Base-by-base conservation (phyloP, 1,140 invertebrate species). In the Mercenaria mercenaria region DNA sequence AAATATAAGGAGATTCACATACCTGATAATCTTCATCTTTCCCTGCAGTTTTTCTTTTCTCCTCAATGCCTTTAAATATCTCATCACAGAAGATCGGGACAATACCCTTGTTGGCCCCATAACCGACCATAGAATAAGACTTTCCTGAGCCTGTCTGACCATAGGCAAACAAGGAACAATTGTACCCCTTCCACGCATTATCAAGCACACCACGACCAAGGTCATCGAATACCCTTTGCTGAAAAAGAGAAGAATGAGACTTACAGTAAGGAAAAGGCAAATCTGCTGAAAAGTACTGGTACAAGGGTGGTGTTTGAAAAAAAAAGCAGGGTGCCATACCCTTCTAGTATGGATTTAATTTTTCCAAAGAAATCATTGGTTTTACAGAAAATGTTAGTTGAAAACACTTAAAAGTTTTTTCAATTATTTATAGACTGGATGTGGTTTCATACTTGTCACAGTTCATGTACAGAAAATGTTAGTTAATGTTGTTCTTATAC, bases 11-110 rank as follows among this genome's bases (percentile, higher is more conserved):
- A n/a, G n/a, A n/a, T n/a, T n/a, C n/a, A 47, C 15, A 47, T 80
- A 95, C 95, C 93, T 95, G 94, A 91, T 94, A 96, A 79, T 96
- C 95, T 80, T 95, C 94, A 83, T 94, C 93, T 89, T 95, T 93
- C 11, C 88, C 89, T 11, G 94, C 92, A 18, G 81, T 87, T 50
- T 79, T 37, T 67, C 93, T 88, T 82, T 95, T 95, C 39, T 90
- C 91, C 20, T 94, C 96, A 56, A 97, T 97, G 74, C 96, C 95
- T 18, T 96, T 95, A 94, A 99, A 98, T 47, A 99, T 96, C 91
- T 98, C 97, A 90, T 97, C 97, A 95, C 98, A 98, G 93, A 98
- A 98, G 90, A 98, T 96, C 10, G 98, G 98, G 43, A 98, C 98
- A 81, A 99, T 98, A 43, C 95, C 95, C 89, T 95, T 97, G 94